phyloP scores from a whole-genome alignment of 2,797 vertebrate species.

The Fistularia tabacaria region DNA sequence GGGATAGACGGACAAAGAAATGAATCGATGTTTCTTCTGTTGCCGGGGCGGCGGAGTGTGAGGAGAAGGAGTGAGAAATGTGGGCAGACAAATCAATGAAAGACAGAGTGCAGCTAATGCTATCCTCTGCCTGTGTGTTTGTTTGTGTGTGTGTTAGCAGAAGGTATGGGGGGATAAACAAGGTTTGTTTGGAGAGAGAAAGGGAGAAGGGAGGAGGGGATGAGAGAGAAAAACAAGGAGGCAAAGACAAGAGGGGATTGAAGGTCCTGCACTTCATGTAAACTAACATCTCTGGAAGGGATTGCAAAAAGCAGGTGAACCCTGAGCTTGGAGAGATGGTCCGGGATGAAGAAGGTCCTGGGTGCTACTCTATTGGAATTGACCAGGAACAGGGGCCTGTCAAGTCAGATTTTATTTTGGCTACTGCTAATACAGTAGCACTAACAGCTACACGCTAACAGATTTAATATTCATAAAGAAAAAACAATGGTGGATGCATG shows the following conservation, averaged over 20 bases:
- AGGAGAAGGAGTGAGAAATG: slow-evolving; percentile 26
- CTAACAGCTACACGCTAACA: no score
- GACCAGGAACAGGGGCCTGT: no score
- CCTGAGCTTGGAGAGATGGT: no score
- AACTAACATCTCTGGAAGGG: no score
- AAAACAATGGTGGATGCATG: no score
- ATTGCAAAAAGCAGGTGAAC: no score
- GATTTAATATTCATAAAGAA: no score
- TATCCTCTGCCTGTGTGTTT: slow-evolving; percentile 1
- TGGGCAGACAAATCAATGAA: slow-evolving; percentile 37
- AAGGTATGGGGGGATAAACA: slow-evolving; percentile 23
- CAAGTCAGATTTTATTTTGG: no score
- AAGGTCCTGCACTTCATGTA: no score
- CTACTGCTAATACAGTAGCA: no score
- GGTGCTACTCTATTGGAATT: no score
- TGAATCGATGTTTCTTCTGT: slow-evolving; percentile 45
- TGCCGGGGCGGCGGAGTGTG: slow-evolving; percentile 41
- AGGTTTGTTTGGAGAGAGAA: slow-evolving; percentile 21
- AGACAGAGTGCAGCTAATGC: slow-evolving; percentile 23
- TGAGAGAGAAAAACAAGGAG: neutral
- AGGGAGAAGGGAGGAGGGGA: slow-evolving; percentile 8
- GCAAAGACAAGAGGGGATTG: neutral
- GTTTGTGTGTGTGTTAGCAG: neutral
- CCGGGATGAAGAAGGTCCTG: no score
- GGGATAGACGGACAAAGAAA: slow-evolving; percentile 33